Evolutionary conservation across 2,797 vertebrate species (phyloP).

Genomic region (Mionectes olivaceus): DNA sequence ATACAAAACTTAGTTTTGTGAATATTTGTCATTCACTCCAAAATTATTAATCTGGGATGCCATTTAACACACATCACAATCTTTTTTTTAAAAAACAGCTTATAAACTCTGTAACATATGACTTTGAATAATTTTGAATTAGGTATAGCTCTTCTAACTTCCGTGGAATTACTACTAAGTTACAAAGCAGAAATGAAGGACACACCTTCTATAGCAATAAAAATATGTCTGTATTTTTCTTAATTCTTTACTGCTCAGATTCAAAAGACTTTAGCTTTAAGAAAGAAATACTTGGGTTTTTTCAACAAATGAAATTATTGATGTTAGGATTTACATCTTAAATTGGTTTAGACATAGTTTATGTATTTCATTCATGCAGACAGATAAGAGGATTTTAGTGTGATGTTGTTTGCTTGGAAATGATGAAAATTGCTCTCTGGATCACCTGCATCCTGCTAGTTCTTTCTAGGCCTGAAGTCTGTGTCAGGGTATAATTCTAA

Average conservation of each 20-base stretch:
- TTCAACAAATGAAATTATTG: background rate
- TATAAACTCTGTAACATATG: background rate
- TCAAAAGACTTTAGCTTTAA: background rate
- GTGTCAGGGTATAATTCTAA: background rate
- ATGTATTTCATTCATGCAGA: background rate
- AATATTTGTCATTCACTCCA: background rate
- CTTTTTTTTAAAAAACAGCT: background rate
- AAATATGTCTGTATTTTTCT: background rate
- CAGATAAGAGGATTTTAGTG: background rate
- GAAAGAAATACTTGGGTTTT: background rate
- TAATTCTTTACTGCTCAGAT: background rate
- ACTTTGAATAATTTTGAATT: background rate
- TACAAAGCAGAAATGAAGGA: background rate
- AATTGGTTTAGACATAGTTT: background rate
- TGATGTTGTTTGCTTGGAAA: background rate
- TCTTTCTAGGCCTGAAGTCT: background rate
- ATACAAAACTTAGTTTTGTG: background rate
- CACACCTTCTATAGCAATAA: background rate
- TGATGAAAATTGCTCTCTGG: background rate
- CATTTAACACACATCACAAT: background rate
- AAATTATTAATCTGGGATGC: background rate
- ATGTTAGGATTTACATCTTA: background rate
- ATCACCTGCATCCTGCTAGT: background rate
- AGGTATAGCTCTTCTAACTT: background rate
- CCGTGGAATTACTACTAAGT: background rate